Percentiles rank a stretch among this genome's conserved stretches.
phyloP scores from a whole-genome alignment of 2,888 invertebrate genomes.

The Bibio marci region DNA sequence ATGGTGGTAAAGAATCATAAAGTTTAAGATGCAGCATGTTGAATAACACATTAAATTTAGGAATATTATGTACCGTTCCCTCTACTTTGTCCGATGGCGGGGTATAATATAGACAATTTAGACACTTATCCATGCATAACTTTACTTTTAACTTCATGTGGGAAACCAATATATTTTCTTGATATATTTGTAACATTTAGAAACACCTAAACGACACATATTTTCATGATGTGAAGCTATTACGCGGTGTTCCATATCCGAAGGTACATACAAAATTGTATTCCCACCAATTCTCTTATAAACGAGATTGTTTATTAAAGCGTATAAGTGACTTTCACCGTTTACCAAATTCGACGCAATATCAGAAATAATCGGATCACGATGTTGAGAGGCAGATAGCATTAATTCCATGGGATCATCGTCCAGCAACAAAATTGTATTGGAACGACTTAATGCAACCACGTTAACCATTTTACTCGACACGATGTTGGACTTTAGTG shows the following conservation, averaged over 20 bases:
- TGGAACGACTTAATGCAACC: no score
- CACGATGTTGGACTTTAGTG: slow-evolving; percentile 7
- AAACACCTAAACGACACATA: slow-evolving; percentile 14
- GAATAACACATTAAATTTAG: slow-evolving; percentile 14
- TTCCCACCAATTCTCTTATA: neutral
- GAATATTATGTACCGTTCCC: slow-evolving; percentile 14
- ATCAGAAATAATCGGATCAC: no score
- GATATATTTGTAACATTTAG: slow-evolving; percentile 12
- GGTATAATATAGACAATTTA: neutral
- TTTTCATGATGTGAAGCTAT: slow-evolving; percentile 11
- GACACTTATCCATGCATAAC: no score
- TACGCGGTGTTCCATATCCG: slow-evolving; percentile 4
- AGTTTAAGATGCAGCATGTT: slow-evolving; percentile 17
- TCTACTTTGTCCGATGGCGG: slow-evolving; percentile 6
- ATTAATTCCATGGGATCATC: no score
- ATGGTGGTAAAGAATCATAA: slow-evolving; percentile 13
- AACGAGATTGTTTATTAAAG: no score
- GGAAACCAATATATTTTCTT: slow-evolving; percentile 15
- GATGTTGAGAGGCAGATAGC: no score
- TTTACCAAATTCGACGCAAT: no score
- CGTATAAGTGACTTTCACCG: no score
- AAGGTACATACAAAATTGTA: slow-evolving; percentile 6
- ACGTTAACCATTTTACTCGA: no score
- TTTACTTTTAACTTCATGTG: slow-evolving; percentile 5
- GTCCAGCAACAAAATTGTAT: no score